Base-by-base conservation (phyloP, 2,888 invertebrate species). In the Lampropteryx suffumata region DNA sequence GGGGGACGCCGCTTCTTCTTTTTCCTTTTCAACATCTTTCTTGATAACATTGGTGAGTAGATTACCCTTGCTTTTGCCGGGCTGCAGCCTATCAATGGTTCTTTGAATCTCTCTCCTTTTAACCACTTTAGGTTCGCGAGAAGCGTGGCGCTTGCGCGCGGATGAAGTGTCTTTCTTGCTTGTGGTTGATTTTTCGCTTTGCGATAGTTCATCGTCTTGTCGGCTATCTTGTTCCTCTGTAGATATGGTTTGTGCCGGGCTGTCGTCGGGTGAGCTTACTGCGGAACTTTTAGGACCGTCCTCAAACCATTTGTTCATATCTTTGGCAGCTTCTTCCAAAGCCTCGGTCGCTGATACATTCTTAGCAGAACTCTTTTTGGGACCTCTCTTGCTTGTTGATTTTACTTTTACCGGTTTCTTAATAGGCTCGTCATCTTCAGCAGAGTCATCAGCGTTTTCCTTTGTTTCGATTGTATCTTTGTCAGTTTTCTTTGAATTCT, bases 31-130 rank as follows among this genome's bases (percentile, higher is more conserved):
- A 0, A 84, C 70, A 65, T 76, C 79, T 65, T 88, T 88, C 50
- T 91, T 92, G 61, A 87, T 90, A 14, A 93, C 90, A 71, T 94
- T 96, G 29, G 95, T 93, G 17, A 96, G 87, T 12, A 97, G 87
- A 83, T 96, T 97, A 0, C 96, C 96, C 88, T 97, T 97, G 69
- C 96, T 94, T 81, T 97, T 96, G 0, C 96, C 96, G 0, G 96
- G 96, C 68, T 96, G 96, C 41, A 96, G 82, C 47, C 96, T 91
- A 61, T 96, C 96, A 62, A 96, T 96, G 0, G 96, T 96, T 57
- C 96, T 91, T 76, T 96, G 95, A 53, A 95, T 91, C 81, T 96
- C 96, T 55, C 94, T 89, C 55, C 94, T 69, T 91, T 92, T 67
- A 67, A 90, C 44, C 49, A 83, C 55, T 69, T 86, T 85, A 26